Base-by-base conservation (phyloP, 2,113 vertebrate genomes). In the Elachura formosa region DNA sequence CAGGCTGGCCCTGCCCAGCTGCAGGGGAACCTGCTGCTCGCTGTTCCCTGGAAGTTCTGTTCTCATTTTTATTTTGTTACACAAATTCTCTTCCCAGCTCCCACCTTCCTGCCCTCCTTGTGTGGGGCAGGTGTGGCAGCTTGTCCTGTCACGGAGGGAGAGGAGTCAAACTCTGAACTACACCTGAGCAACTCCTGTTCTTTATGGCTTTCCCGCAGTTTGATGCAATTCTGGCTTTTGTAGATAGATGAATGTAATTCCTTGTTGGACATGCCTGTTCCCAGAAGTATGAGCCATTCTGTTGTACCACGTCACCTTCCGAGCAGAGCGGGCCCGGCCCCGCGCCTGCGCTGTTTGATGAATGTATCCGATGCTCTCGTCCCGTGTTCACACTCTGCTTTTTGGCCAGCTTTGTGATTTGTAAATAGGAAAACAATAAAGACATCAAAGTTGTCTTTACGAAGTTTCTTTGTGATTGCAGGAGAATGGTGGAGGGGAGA, bases 371-470 rank as follows among this genome's bases (percentile, higher is more conserved):
- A 52, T 58, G 92, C 96, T 94, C 94, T 95, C 34, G 74, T 89
- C 66, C 94, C 13, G 76, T 96, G 96, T 93, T 94, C 97, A 84
- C 93, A 66, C 91, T 93, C 96, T 85, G 97, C 96, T 96, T 97
- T 97, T 78, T 54, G 87, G 95, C 95, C 95, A 76, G 92, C 95
- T 95, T 91, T 45, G 96, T 94, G 89, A 91, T 94, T 68, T 97
- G 97, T 97, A 97, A 96, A 97, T 97, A 96, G 94, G 90, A 93
- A 85, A 80, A 95, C 81, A 97, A 97, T 97, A 97, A 97, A 97
- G 95, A 90, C 91, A 80, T 14, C 10, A 9, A 7, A 64, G 87
- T 89, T 87, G 95, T 97, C 96, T 96, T 96, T 97, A 94, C 4
- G 0, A 14, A 6, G 69, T 68, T 33, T 38, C 34, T 33, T 31